Evolutionary conservation across 2,113 vertebrate species (phyloP).

Genomic region (Varanus salvator): DNA sequence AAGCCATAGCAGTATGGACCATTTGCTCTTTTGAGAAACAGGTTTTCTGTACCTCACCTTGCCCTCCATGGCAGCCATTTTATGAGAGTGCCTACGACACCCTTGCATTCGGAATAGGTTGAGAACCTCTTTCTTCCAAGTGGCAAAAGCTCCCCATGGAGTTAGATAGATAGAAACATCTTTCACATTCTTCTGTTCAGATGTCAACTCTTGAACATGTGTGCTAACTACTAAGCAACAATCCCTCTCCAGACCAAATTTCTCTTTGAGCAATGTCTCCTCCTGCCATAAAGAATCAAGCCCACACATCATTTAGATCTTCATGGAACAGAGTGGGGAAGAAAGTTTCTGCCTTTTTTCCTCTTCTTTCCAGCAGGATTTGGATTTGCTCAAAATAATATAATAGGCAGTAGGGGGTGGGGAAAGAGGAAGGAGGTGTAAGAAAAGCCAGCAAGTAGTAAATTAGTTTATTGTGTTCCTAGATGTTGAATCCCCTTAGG

Average conservation of each 20-base stretch:
- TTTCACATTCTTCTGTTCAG: no score
- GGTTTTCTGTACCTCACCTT: no score
- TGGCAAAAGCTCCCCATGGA: no score
- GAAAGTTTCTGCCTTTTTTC: background rate
- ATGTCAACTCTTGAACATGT: no score
- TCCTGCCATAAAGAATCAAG: background rate
- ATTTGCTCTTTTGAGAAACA: no score
- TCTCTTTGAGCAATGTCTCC: background rate
- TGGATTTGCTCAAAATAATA: constrained; percentile 56
- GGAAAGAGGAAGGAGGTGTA: background rate
- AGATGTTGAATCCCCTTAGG: constrained; percentile 69
- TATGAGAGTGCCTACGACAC: no score
- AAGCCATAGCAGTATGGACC: no score
- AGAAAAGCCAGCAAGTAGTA: constrained; percentile 46
- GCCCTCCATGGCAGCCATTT: no score
- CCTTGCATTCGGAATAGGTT: no score
- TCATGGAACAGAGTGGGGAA: constrained; percentile 5
- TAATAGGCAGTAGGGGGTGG: constrained; percentile 35
- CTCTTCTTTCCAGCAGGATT: constrained; percentile 13
- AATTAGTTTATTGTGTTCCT: constrained; percentile 72
- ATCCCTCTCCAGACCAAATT: background rate
- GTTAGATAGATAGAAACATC: no score
- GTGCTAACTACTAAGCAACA: background rate
- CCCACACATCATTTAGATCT: constrained; percentile 28
- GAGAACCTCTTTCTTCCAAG: no score